phyloP scores from a whole-genome alignment of 2,797 vertebrate species.

The Sarcophilus harrisii region DNA sequence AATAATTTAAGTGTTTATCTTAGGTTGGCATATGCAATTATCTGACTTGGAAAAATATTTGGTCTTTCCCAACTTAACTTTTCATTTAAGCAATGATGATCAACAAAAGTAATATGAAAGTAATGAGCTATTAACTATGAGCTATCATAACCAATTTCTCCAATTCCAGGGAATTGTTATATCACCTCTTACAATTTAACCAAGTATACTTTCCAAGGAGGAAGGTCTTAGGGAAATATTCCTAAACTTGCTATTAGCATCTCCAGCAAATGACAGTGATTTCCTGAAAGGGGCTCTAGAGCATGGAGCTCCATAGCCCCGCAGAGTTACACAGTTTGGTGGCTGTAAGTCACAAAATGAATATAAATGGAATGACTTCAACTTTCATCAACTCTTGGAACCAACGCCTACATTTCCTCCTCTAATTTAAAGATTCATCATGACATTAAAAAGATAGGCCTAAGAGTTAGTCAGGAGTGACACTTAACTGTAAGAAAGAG shows the following conservation, averaged over 20 bases:
- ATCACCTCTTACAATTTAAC: slow-evolving; percentile 11
- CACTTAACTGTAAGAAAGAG: not conserved
- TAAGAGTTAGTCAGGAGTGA: not conserved
- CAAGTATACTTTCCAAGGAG: slow-evolving; percentile 26
- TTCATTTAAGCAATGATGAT: not conserved
- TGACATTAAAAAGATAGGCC: not conserved
- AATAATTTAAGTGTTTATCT: not conserved
- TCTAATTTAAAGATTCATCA: not conserved
- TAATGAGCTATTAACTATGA: not conserved
- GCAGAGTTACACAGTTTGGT: not conserved
- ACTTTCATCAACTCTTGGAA: not conserved
- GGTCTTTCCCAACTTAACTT: not conserved
- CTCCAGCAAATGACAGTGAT: not conserved
- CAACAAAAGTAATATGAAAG: not conserved
- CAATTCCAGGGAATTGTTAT: not conserved
- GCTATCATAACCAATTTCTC: slow-evolving; percentile 27
- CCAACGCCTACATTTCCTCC: not conserved
- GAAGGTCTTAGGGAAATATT: slow-evolving; percentile 17
- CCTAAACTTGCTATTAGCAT: not conserved
- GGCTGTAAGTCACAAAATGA: not conserved
- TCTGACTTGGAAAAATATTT: not conserved
- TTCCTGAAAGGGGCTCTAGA: not conserved
- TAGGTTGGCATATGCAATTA: not conserved
- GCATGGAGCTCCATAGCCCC: not conserved
- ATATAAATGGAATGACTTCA: not conserved